These are phyloP conservation scores for Mactromeris polynyma DNA, from an alignment of 2,888 invertebrate genomes.

Conservation along the genomic window DNA sequence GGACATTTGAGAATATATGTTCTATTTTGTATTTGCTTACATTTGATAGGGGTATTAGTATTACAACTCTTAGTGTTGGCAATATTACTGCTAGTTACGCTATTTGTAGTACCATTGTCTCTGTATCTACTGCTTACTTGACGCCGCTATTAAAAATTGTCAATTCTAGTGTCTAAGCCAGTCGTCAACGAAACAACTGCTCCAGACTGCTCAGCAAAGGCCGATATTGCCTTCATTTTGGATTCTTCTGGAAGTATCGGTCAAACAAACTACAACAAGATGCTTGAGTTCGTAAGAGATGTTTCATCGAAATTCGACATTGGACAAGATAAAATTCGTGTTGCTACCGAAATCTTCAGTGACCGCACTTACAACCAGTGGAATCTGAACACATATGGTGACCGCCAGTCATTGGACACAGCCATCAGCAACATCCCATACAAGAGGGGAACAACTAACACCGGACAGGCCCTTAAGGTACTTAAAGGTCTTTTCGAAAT, in stretches of 20 bases:
- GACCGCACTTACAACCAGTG: constrained; percentile 80
- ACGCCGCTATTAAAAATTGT: no score
- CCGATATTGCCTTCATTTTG: constrained; percentile 83
- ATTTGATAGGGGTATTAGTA: no score
- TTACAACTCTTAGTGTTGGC: no score
- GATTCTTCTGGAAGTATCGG: constrained; percentile 84
- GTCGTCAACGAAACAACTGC: constrained; percentile 39
- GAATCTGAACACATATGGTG: constrained; percentile 78
- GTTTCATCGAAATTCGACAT: constrained; percentile 78
- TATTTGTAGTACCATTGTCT: no score
- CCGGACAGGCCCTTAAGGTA: constrained; percentile 78
- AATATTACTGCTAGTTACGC: no score
- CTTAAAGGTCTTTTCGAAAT: neutral
- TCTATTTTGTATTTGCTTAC: no score
- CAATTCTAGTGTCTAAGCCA: constrained; percentile 63
- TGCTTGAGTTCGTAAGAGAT: constrained; percentile 80
- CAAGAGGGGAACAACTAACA: constrained; percentile 82
- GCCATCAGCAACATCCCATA: constrained; percentile 80
- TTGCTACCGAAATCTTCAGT: constrained; percentile 79
- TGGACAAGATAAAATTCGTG: constrained; percentile 76
- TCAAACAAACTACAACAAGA: constrained; percentile 77
- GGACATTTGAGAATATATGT: no score
- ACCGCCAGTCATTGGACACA: constrained; percentile 70
- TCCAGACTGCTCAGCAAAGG: constrained; percentile 74
- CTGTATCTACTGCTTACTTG: no score